phyloP scores from a whole-genome alignment of 2,113 vertebrate species.

The Glaucidium brasilianum region DNA sequence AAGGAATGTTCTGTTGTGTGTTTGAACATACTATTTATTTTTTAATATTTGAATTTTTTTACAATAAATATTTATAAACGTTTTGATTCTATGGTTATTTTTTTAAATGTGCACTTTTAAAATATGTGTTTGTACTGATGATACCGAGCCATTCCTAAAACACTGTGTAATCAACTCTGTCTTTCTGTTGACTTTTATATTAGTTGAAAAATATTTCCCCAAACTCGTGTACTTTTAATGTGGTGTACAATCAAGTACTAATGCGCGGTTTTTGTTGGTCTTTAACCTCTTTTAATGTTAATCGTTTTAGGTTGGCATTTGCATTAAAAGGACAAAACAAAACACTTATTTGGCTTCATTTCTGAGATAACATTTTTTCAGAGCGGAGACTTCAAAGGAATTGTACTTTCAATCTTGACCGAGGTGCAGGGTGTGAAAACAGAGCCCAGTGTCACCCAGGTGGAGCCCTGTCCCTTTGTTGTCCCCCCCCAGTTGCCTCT shows the following conservation, averaged over 20 bases:
- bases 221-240: not conserved
- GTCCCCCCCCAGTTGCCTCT: not conserved
- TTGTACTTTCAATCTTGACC: not conserved
- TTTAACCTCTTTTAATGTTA: constrained; percentile 11
- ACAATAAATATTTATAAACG: constrained; percentile 71
- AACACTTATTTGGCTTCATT: not conserved
- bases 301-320: constrained; percentile 46
- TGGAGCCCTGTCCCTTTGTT: not conserved
- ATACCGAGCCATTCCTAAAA: constrained; percentile 32
- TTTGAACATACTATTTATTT: constrained; percentile 59
- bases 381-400: not conserved
- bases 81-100: constrained; percentile 39
- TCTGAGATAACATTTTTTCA: not conserved
- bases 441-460: not conserved
- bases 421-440: not conserved
- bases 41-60: constrained; percentile 58
- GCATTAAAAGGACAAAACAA: constrained; percentile 36
- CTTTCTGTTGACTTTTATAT: constrained; percentile 1
- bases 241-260: constrained; percentile 1
- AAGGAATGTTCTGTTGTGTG: constrained; percentile 35
- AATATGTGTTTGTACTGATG: constrained; percentile 3
- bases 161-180: not conserved
- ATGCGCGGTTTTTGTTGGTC: not conserved
- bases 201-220: not conserved
- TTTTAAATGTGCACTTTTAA: constrained; percentile 40